phyloP scores from a whole-genome alignment of 2,113 vertebrate genomes.

The Sakesphorus luctuosus region DNA sequence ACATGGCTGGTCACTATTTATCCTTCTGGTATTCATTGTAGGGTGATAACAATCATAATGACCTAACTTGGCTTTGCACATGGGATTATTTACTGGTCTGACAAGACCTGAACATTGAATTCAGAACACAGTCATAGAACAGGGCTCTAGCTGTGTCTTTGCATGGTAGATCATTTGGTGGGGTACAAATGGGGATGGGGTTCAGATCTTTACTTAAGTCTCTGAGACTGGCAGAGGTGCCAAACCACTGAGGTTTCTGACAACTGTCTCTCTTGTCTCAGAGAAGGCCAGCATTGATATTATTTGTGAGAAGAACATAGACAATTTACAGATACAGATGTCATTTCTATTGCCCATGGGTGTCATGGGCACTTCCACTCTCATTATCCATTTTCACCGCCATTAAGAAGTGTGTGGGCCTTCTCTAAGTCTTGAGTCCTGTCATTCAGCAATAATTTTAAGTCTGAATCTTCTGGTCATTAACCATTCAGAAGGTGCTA shows the following conservation, averaged over 20 bases:
- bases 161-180: background rate
- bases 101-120: background rate
- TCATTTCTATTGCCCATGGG: background rate
- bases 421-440: background rate
- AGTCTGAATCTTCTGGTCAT: background rate
- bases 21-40: background rate
- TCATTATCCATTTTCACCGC: background rate
- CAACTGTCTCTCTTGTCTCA: background rate
- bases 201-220: background rate
- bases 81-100: background rate
- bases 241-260: background rate
- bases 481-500: background rate
- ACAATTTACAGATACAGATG: background rate
- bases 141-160: background rate
- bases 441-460: background rate
- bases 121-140: background rate
- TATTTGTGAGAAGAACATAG: background rate
- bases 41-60: background rate
- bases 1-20: slow-evolving; percentile 16
- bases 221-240: background rate
- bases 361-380: background rate
- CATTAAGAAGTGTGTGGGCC: rapidly evolving
- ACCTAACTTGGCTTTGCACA: background rate
- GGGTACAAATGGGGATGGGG: rapidly evolving
- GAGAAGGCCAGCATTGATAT: background rate